Conservation (phyloP, 1,140 invertebrate genomes). For the Popillia japonica region DNA sequence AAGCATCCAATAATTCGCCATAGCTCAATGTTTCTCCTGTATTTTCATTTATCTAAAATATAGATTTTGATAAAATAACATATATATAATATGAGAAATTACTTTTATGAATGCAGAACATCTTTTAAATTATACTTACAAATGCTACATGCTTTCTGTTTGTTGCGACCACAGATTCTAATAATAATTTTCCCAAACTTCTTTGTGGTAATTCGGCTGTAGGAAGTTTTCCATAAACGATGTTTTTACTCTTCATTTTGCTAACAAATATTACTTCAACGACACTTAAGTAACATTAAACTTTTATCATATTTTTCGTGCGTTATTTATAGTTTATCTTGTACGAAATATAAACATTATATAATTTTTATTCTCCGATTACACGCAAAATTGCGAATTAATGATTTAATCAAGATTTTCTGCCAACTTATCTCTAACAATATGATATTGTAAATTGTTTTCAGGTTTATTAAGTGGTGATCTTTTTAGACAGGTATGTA, state of each 20-base stretch:
- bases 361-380: no score
- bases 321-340: no score
- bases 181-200: not conserved
- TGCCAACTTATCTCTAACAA: no score
- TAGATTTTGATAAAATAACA: not conserved
- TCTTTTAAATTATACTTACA: constrained; percentile 12
- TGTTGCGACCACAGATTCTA: not conserved
- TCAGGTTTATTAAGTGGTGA: no score
- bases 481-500: no score
- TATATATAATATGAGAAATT: not conserved
- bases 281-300: no score
- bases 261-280: no score
- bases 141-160: not conserved
- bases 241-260: not conserved
- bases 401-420: no score
- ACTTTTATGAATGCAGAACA: not conserved
- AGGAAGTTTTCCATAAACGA: not conserved
- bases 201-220: not conserved
- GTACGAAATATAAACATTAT: no score
- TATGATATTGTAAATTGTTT: no score
- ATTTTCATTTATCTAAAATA: not conserved
- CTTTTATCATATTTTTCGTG: no score
- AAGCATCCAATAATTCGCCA: not conserved
- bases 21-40: not conserved
- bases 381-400: no score